Percentiles rank a stretch among this genome's conserved stretches.
These are phyloP conservation scores for Apodemus agrarius DNA, from an alignment of 2,797 vertebrate species.

Conservation along the genomic window DNA sequence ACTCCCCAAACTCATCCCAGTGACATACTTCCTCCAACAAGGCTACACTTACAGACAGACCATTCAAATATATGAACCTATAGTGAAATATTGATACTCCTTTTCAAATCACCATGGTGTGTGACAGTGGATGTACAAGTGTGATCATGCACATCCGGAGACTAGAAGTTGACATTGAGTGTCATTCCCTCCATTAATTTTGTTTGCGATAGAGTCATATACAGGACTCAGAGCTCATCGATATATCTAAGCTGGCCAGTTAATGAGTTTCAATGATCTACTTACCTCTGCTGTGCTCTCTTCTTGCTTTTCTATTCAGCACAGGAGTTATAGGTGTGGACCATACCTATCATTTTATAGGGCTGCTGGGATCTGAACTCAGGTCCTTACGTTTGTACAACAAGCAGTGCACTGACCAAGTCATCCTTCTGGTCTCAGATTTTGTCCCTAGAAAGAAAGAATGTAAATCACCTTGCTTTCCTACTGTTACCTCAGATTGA, in stretches of 20 bases:
- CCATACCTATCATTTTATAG: background rate
- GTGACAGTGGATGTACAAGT: background rate
- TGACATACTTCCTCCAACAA: background rate
- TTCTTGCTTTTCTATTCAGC: too few relatives aligned
- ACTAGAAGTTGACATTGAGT: background rate
- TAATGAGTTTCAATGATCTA: background rate
- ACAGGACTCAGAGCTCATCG: background rate
- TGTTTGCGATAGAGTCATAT: background rate
- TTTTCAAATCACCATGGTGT: background rate
- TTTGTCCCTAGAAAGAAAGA: background rate
- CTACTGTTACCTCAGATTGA: background rate
- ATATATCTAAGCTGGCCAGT: background rate
- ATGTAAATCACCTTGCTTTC: background rate
- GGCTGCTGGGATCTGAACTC: background rate
- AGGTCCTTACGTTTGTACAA: background rate
- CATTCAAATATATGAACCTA: background rate
- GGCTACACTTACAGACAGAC: background rate
- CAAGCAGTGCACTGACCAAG: background rate
- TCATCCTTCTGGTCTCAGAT: background rate
- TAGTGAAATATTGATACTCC: background rate
- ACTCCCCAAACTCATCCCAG: background rate
- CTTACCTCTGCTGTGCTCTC: background rate
- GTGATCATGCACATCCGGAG: too few relatives aligned
- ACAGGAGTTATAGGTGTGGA: background rate
- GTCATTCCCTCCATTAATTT: background rate